A percentile compares a stretch with the other conserved stretches of the same genome.
These are phyloP conservation scores for Polydrusus cervinus DNA, from an alignment of 2,888 invertebrate species.

Conservation along the genomic window DNA sequence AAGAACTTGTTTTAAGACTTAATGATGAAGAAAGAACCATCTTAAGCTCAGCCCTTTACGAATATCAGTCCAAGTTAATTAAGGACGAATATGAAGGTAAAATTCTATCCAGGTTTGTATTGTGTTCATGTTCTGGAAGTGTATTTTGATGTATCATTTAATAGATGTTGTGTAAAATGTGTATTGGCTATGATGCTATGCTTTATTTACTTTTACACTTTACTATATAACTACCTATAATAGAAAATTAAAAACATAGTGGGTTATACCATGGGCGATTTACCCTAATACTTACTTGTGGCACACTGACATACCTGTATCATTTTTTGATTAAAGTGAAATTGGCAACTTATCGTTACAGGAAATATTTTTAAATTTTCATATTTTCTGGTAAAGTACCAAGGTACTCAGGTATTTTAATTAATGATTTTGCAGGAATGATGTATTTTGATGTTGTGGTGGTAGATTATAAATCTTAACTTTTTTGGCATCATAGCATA, in stretches of 20 bases:
- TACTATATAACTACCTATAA: neutral
- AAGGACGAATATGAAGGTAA: conserved; percentile 88
- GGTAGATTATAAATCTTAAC: no score
- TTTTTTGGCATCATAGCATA: no score
- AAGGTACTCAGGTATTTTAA: no score
- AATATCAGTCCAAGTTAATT: conserved; percentile 82
- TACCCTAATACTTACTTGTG: no score
- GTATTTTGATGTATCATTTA: neutral
- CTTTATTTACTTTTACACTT: conserved; percentile 18
- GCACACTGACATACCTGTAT: no score
- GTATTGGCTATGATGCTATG: neutral
- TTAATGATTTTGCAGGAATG: no score
- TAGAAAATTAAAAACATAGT: neutral
- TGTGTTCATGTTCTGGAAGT: conserved; percentile 45
- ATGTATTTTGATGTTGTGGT: no score
- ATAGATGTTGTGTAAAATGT: conserved; percentile 10
- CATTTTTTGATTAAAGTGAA: no score
- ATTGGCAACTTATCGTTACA: no score
- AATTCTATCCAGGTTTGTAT: conserved; percentile 10
- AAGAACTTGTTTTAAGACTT: conserved; percentile 81
- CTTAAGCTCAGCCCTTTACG: conserved; percentile 80
- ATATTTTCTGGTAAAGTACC: no score
- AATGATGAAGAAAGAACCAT: conserved; percentile 83
- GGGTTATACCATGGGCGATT: no score
- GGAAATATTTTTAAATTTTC: no score